phyloP scores from a whole-genome alignment of 1,140 invertebrate species.

The Oppia nitens region DNA sequence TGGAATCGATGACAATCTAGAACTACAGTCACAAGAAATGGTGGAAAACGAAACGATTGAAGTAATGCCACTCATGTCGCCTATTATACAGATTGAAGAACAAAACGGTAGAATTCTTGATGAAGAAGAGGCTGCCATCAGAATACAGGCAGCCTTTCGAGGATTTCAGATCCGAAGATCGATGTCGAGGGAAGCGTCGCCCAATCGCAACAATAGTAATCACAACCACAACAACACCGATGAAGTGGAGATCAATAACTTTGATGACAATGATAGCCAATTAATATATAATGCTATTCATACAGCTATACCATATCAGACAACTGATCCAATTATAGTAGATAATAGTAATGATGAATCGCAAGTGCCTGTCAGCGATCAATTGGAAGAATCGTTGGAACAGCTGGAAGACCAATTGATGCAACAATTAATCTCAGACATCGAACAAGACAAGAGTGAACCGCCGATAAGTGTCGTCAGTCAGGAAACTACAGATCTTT shows the following conservation, averaged over 20 bases:
- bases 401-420: not conserved
- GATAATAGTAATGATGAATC: not conserved
- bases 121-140: slow-evolving; percentile 41
- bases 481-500: too few relatives aligned
- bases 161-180: slow-evolving; percentile 48
- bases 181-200: slow-evolving; percentile 17
- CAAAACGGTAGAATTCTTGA: not conserved
- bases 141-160: slow-evolving; percentile 52
- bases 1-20: not conserved
- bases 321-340: not conserved
- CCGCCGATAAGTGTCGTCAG: not conserved
- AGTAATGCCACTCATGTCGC: not conserved
- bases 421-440: not conserved
- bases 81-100: slow-evolving; percentile 1
- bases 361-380: not conserved
- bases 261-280: too few relatives aligned
- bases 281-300: too few relatives aligned
- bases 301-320: too few relatives aligned
- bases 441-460: not conserved
- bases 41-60: not conserved
- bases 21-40: not conserved
- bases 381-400: not conserved
- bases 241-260: too few relatives aligned
- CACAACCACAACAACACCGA: too few relatives aligned
- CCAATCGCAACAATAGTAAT: not conserved